Conservation (phyloP, 2,797 vertebrate species). For the Lacerta viridis region DNA sequence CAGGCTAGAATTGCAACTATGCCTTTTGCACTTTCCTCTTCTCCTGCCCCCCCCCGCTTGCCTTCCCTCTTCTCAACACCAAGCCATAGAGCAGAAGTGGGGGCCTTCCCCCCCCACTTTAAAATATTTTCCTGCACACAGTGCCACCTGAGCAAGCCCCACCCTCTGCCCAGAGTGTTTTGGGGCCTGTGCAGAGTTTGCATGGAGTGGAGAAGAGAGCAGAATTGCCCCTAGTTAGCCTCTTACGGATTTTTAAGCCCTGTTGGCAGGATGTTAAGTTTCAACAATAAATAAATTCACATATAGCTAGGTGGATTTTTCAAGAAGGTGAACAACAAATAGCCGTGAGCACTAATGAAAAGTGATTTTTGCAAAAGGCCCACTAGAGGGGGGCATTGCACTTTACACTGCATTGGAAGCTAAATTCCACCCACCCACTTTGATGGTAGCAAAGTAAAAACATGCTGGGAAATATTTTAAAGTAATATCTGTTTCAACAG, state of each 20-base stretch:
- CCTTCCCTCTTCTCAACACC: too few relatives aligned
- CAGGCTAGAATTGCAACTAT: too few relatives aligned
- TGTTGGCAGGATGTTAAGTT: neutral
- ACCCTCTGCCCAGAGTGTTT: too few relatives aligned
- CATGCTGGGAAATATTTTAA: neutral
- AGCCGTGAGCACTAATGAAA: neutral
- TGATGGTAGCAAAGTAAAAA: neutral
- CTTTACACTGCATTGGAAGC: neutral
- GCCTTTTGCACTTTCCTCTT: too few relatives aligned
- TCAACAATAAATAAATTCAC: neutral
- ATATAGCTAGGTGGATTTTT: neutral
- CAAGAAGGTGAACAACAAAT: too few relatives aligned
- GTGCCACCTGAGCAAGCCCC: too few relatives aligned
- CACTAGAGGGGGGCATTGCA: constrained; percentile 41
- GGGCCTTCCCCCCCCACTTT: too few relatives aligned
- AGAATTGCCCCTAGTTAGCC: neutral
- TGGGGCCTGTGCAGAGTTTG: too few relatives aligned
- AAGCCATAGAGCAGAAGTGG: too few relatives aligned
- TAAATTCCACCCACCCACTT: too few relatives aligned
- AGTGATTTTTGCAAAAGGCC: neutral
- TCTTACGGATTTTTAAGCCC: neutral
- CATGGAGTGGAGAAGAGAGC: neutral
- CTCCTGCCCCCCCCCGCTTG: too few relatives aligned
- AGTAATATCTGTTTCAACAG: neutral
- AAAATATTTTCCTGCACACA: too few relatives aligned